Conservation (phyloP, 2,113 vertebrate genomes). For the Eurypyga helias region DNA sequence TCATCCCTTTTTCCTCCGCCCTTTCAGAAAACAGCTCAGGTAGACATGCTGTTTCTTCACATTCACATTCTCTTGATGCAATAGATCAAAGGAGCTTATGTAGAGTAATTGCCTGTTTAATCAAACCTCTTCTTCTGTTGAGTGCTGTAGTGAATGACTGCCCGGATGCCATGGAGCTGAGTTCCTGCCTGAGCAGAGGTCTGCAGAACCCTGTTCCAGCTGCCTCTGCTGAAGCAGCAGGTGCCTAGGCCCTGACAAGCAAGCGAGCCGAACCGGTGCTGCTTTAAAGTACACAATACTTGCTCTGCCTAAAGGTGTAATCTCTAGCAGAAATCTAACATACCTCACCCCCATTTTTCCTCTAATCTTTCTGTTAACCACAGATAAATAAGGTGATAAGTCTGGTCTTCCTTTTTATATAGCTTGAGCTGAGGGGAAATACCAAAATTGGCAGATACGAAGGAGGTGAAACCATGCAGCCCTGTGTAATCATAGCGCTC, state of each 20-base stretch:
- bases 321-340: neutral
- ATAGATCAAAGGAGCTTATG: neutral
- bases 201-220: neutral
- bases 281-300: neutral
- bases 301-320: neutral
- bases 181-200: neutral
- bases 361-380: neutral
- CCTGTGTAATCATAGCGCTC: neutral
- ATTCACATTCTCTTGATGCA: neutral
- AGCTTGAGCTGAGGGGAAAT: neutral
- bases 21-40: neutral
- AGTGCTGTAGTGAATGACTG: accelerated
- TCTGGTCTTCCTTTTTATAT: neutral
- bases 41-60: neutral
- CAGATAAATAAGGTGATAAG: neutral
- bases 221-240: neutral
- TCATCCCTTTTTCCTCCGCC: neutral
- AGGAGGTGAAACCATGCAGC: neutral
- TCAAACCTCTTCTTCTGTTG: neutral
- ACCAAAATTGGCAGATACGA: neutral
- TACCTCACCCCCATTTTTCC: neutral
- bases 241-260: neutral
- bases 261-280: neutral
- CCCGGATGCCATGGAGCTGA: accelerated
- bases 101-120: neutral